phyloP scores from a whole-genome alignment of 2,113 vertebrate species.

The Brienomyrus longianalis region DNA sequence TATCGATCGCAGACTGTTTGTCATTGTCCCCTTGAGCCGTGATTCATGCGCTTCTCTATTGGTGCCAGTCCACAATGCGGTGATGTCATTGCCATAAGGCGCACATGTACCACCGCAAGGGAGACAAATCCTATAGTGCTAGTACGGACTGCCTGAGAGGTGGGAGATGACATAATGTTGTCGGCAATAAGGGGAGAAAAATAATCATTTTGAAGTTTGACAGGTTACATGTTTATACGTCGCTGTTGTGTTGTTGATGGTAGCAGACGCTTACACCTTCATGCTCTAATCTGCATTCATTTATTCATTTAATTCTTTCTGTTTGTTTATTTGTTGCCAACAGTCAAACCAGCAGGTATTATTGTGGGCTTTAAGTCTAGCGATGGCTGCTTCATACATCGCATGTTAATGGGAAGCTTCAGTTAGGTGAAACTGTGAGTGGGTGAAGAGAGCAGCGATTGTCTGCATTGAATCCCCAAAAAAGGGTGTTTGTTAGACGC shows the following conservation, averaged over 20 bases:
- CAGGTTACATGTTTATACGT: not conserved
- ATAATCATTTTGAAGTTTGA: not conserved
- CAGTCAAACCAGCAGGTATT: not conserved
- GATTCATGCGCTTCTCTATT: constrained; percentile 37
- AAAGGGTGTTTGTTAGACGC: not conserved
- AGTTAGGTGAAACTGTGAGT: not conserved
- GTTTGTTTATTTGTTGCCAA: not conserved
- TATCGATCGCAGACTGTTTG: constrained; percentile 18
- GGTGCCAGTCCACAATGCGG: constrained; percentile 36
- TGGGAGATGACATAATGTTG: constrained; percentile 38
- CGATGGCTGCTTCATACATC: not conserved
- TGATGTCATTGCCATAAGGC: constrained; percentile 65
- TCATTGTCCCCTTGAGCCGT: constrained; percentile 24
- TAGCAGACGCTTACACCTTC: not conserved
- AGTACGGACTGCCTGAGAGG: constrained; percentile 61
- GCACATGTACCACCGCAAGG: constrained; percentile 47
- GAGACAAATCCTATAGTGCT: constrained; percentile 44
- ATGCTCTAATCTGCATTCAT: not conserved
- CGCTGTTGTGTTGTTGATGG: not conserved
- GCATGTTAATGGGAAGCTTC: not conserved
- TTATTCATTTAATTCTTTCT: not conserved
- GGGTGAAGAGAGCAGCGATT: not conserved
- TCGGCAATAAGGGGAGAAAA: not conserved
- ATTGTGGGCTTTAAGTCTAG: not conserved
- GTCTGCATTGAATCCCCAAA: not conserved